These are phyloP conservation scores for Drosophila fungiperda DNA, from an alignment of 2,888 invertebrate species.

Conservation along the genomic window DNA sequence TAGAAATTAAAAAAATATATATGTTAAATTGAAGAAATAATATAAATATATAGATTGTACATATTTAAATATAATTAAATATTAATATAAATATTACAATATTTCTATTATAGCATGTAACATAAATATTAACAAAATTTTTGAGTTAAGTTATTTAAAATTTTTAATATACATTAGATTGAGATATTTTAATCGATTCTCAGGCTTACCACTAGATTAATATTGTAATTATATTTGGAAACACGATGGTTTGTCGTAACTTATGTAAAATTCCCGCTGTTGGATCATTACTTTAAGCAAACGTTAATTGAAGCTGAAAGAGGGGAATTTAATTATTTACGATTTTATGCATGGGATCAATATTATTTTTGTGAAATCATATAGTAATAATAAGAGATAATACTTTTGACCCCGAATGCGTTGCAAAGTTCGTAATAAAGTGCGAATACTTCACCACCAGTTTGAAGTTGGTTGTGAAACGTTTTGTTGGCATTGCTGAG, in stretches of 20 bases:
- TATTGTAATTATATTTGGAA: background rate
- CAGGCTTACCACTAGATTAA: background rate
- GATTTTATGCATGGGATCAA: background rate
- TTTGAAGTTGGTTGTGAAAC: constrained; percentile 19
- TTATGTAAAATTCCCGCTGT: background rate
- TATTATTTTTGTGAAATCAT: background rate
- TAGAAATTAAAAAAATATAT: background rate
- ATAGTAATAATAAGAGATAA: constrained; percentile 2
- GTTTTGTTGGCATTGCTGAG: constrained; percentile 15
- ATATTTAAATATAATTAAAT: background rate
- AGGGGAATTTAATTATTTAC: background rate
- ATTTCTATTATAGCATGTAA: background rate
- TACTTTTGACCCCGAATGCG: background rate
- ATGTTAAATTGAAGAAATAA: background rate
- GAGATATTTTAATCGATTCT: too few species aligned
- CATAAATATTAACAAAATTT: background rate
- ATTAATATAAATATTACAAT: background rate
- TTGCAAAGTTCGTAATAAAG: constrained; percentile 11
- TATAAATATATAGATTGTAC: background rate
- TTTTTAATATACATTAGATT: background rate
- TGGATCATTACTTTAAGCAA: background rate
- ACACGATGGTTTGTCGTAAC: background rate
- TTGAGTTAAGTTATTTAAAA: background rate
- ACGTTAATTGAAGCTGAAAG: background rate
- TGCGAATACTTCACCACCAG: background rate